Base-by-base conservation (phyloP, 2,113 vertebrate genomes). In the Scatophagus argus region DNA sequence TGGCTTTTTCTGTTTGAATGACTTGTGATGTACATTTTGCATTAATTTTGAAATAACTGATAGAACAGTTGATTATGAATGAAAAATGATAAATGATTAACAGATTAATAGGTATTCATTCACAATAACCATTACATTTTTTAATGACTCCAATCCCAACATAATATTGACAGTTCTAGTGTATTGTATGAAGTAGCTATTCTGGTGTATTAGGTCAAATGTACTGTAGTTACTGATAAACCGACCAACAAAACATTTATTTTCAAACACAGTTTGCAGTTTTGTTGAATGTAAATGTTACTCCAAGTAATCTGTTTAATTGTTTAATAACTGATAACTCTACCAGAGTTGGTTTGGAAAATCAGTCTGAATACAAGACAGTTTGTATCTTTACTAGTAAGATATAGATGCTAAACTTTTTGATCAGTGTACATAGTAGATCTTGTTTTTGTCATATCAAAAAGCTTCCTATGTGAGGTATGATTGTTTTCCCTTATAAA, bases 401-500 rank as follows among this genome's bases (percentile, higher is more conserved):
- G 12, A n/a, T 10, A 8, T 3, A 43, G n/a, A 23, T 6, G 16
- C 34, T 23, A 36, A 13, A 14, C 19, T 21, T 62, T 6, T 47
- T 34, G 14, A 68, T 43, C 17, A 56, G 1, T 56, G 19, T 0
- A 5, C 16, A 41, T 6, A 32, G 2, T 27, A 6, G 25, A 11
- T 59, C 25, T 34, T 4, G 8, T 51, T 73, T 32, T 23, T 27
- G 6, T 38, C 8, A 5, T 34, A 17, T 4, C 9, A 11, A 25
- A 74, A 46, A n/a, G 27, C 32, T 64, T 62, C 14, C 19, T 71
- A 71, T 79, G 52, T 41, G 56, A 63, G 81, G 85, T 80, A 47
- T 77, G 44, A 84, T 61, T 56, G 70, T 64, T 60, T 75, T 75
- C 68, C 43, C 43, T 80, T 58, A 32, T 2, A 64, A 59, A 56